Conservation (phyloP, 2,888 invertebrate species). For the Ennomos erosarius region DNA sequence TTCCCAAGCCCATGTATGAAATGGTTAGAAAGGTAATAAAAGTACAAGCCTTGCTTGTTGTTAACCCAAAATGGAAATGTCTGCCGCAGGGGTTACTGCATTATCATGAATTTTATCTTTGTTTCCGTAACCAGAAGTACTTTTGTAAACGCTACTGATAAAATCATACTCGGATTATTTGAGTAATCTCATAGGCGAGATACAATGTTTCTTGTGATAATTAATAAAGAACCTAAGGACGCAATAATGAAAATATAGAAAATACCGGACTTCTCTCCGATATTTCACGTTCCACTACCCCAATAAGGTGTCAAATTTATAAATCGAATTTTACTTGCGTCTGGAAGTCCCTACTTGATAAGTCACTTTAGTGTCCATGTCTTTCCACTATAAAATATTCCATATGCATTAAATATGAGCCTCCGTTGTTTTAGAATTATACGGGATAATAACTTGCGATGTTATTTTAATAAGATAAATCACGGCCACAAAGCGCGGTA, state of each 20-base stretch:
- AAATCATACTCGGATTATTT: too few species aligned
- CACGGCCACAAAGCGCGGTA: too few species aligned
- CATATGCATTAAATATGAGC: not conserved
- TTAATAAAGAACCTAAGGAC: not conserved
- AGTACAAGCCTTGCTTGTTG: constrained; percentile 12
- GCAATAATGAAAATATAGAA: constrained; percentile 24
- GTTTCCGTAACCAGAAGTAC: not conserved
- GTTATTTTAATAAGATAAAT: too few species aligned
- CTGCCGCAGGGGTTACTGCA: constrained; percentile 7
- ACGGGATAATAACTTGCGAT: constrained; percentile 2
- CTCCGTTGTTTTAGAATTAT: constrained; percentile 13
- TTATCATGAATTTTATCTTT: constrained; percentile 14
- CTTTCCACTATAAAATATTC: constrained; percentile 26
- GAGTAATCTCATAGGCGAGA: too few species aligned
- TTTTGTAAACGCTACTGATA: too few species aligned
- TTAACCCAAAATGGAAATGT: constrained; percentile 21
- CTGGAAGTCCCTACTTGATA: constrained; percentile 11
- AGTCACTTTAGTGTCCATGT: constrained; percentile 28
- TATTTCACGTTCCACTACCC: constrained; percentile 67
- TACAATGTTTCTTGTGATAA: too few species aligned
- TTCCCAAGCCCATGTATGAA: constrained; percentile 18
- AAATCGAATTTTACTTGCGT: constrained; percentile 69
- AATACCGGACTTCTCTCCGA: constrained; percentile 54
- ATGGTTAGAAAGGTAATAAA: constrained; percentile 24
- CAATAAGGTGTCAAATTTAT: constrained; percentile 73